Evolutionary conservation across 2,797 vertebrate genomes (phyloP), one percentile per base, ranked within the genome.

Genomic region (Dendrocincla tyrannina): DNA sequence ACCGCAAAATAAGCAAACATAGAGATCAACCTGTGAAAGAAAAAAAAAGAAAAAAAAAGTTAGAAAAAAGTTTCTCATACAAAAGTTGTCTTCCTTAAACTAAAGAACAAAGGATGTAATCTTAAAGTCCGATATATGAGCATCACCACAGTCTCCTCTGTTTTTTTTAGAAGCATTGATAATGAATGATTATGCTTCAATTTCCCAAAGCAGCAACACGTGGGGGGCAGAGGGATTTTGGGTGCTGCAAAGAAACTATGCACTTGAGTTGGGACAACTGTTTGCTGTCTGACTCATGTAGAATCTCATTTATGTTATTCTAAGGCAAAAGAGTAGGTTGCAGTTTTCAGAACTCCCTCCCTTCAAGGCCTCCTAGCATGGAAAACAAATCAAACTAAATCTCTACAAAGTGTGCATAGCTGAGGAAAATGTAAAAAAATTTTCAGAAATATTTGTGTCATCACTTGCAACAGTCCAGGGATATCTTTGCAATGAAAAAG

Each of bases 1-100:
- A n/a, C 99, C 99, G 93, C 99, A 99, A 91, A 99, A 99, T 91
- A 99, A 98, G 92, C 99, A 99, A 94, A 99, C 98, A 92, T 99
- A 99, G 49, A 99, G 98, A 97, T 99, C 99, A 41, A 99, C 99
- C 99, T 99, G 97, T 37, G 77, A 50, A 68, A 24, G 76, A 66
- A 44, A 63, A 64, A 64, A 50, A 24, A 64, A 59, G 8, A 24
- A n/a, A 42, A 69, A 49, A 67, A 12, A 19, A 9, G 35, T 81
- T 80, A 67, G 16, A 53, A 56, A 52, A 5, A 66, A 67, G 17
- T 14, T 60, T 59, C 22, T 75, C 63, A 79, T 19, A 4, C 33
- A 46, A 9, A 62, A 58, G 14, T 5, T 42, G 50, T 13, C 12
- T 53, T 60, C 33, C 41, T 77, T 35, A 33, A 85, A 39, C 27